These are phyloP conservation scores for Dasypolia templi DNA, from an alignment of 2,888 invertebrate genomes.

Conservation along the genomic window DNA sequence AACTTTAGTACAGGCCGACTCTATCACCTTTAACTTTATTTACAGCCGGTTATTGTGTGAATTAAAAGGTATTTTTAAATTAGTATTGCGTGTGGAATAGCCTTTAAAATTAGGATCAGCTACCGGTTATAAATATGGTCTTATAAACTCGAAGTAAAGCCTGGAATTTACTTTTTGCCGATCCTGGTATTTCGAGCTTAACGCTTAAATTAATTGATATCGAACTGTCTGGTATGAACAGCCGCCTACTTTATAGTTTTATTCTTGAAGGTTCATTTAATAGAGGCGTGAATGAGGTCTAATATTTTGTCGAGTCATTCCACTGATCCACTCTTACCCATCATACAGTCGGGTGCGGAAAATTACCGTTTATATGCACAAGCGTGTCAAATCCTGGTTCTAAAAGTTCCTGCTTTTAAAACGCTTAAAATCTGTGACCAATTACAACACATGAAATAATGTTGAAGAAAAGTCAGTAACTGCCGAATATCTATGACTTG, in stretches of 20 bases:
- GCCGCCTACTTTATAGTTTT: constrained; percentile 28
- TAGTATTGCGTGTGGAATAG: constrained; percentile 65
- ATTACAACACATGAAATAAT: constrained; percentile 27
- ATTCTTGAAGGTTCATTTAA: constrained; percentile 34
- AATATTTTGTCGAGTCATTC: constrained; percentile 48
- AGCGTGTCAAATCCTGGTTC: constrained; percentile 29
- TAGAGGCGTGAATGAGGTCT: constrained; percentile 36
- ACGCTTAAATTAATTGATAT: constrained; percentile 56
- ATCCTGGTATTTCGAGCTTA: constrained; percentile 54
- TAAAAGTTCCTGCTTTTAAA: constrained; percentile 16
- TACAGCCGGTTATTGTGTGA: constrained; percentile 69
- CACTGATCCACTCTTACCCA: constrained; percentile 24
- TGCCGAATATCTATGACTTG: constrained; percentile 10
- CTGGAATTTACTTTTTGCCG: constrained; percentile 59
- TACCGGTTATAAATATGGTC: constrained; percentile 58
- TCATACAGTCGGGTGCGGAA: constrained; percentile 20
- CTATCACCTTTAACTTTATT: constrained; percentile 72
- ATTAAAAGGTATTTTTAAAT: constrained; percentile 71
- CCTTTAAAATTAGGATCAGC: constrained; percentile 63
- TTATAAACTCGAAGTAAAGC: constrained; percentile 48
- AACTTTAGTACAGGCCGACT: constrained; percentile 64
- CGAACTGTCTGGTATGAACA: constrained; percentile 49
- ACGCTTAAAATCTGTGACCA: constrained; percentile 30
- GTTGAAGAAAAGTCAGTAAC: constrained; percentile 13
- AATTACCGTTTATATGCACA: constrained; percentile 28